These are phyloP conservation scores for Meloidogyne exigua DNA, from an alignment of 1,140 invertebrate genomes.

Conservation along the genomic window DNA sequence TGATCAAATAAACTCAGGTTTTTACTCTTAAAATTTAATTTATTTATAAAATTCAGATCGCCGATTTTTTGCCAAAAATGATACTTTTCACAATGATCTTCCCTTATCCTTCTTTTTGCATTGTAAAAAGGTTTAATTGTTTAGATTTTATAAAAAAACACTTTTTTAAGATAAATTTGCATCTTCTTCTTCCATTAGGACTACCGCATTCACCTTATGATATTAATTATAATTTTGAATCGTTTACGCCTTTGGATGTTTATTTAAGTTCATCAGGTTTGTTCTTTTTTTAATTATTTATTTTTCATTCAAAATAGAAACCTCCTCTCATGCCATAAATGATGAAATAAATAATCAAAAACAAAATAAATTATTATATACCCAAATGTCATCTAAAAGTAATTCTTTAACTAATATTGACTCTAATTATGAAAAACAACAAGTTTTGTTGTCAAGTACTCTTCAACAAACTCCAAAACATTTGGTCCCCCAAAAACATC, in stretches of 20 bases:
- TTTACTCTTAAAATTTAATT: neutral
- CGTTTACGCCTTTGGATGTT: neutral
- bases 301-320: too few relatives aligned
- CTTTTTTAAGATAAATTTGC: conserved; percentile 26
- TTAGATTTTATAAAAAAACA: neutral
- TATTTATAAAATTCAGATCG: conserved; percentile 6
- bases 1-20: conserved; percentile 30
- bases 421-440: neutral
- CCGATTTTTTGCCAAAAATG: conserved; percentile 23
- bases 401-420: neutral
- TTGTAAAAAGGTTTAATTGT: conserved; percentile 25
- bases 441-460: neutral
- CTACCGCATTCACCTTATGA: conserved; percentile 32
- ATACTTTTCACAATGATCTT: neutral
- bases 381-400: neutral
- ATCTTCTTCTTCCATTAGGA: conserved; percentile 28
- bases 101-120: conserved; percentile 27
- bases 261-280: neutral
- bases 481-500: neutral
- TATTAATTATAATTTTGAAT: conserved; percentile 10
- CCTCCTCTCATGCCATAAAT: neutral
- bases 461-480: neutral
- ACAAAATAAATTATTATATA: neutral
- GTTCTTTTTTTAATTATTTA: neutral
- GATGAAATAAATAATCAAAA: neutral